Percentiles rank a stretch among this genome's conserved stretches.
phyloP scores from a whole-genome alignment of 2,797 vertebrate genomes.

The Lepus townsendii region DNA sequence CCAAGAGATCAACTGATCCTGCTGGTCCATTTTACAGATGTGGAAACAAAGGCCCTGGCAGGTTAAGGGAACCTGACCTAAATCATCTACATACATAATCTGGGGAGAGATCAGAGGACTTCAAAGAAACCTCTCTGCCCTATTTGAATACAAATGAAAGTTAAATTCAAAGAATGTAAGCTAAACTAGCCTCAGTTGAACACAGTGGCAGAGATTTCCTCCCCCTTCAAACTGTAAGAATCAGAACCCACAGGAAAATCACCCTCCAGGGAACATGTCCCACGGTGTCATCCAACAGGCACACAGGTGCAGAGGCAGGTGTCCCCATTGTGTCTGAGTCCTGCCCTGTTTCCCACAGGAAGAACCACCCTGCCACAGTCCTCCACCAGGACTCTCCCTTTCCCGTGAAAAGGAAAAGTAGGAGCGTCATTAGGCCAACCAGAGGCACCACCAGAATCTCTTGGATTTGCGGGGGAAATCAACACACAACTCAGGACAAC shows the following conservation, averaged over 20 bases:
- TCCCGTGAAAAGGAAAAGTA: neutral
- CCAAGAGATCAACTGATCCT: neutral
- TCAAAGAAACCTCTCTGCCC: neutral
- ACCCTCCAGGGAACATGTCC: neutral
- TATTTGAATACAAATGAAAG: neutral
- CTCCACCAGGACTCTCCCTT: neutral
- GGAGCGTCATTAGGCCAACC: neutral
- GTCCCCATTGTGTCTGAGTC: neutral
- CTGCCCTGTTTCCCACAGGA: neutral
- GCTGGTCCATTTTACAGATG: constrained; percentile 18
- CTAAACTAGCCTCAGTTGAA: constrained; percentile 5
- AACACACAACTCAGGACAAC: neutral
- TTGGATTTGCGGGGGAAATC: neutral
- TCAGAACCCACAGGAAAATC: neutral
- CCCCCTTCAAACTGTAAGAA: neutral
- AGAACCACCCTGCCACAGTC: neutral
- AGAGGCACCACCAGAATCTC: neutral
- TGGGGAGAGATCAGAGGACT: neutral
- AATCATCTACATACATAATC: neutral
- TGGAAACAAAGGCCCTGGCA: constrained; percentile 27
- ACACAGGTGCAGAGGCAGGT: neutral
- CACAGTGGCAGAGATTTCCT: neutral
- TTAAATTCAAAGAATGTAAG: neutral
- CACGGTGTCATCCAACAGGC: neutral
- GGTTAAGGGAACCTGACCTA: neutral